Evolutionary conservation across 2,888 invertebrate genomes (phyloP).

Genomic region (Spodoptera exigua): DNA sequence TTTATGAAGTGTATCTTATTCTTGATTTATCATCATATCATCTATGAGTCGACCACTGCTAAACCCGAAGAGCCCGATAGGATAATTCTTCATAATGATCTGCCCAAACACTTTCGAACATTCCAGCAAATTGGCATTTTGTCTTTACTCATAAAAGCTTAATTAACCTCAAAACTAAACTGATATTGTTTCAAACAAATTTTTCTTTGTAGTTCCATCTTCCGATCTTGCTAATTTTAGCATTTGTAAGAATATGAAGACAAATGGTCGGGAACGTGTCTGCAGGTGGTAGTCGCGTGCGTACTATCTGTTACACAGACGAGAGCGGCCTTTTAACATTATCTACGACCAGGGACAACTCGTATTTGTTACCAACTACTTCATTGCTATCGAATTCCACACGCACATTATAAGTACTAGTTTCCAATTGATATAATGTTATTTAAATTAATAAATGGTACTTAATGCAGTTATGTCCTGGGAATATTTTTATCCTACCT

Average conservation of each 20-base stretch:
- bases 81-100: too few species aligned
- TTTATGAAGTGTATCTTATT: conserved; percentile 1
- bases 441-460: conserved; percentile 15
- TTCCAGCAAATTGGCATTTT: too few species aligned
- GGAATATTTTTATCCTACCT: too few species aligned
- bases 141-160: too few species aligned
- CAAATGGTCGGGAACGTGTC: conserved; percentile 25
- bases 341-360: conserved; percentile 47
- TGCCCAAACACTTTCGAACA: too few species aligned
- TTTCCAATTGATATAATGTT: conserved; percentile 22
- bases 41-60: too few species aligned
- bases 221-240: conserved; percentile 26
- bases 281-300: conserved; percentile 58
- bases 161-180: too few species aligned
- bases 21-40: too few species aligned
- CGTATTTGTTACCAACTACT: conserved; percentile 46
- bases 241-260: conserved; percentile 18
- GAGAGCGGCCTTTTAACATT: conserved; percentile 73
- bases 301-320: conserved; percentile 66
- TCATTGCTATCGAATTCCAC: conserved; percentile 42
- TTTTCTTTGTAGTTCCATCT: not conserved
- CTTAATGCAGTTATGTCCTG: conserved; percentile 5
- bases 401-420: conserved; percentile 45
- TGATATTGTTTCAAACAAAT: too few species aligned
- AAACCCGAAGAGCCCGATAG: too few species aligned